These are phyloP conservation scores for Myiozetetes cayanensis DNA, from an alignment of 2,113 vertebrate species.

Conservation along the genomic window DNA sequence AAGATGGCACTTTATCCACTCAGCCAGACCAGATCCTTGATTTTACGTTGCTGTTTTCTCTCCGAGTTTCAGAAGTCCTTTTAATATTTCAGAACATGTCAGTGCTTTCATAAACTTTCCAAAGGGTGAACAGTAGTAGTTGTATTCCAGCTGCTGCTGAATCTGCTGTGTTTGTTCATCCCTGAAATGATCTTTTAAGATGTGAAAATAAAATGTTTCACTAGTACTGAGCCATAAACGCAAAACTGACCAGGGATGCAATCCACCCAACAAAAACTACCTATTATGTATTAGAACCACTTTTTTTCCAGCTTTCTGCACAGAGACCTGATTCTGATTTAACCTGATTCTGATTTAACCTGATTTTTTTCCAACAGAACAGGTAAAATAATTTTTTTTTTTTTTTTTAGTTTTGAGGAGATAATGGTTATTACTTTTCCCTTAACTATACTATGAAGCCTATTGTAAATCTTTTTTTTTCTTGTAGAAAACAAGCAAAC, in stretches of 20 bases:
- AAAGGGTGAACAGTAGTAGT: constrained; percentile 65
- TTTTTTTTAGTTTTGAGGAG: not conserved
- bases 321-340: not conserved
- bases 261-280: constrained; percentile 17
- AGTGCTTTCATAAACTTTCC: constrained; percentile 67
- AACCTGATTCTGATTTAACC: not conserved
- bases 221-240: constrained; percentile 54
- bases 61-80: constrained; percentile 60
- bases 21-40: constrained; percentile 58
- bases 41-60: constrained; percentile 61
- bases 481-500: not conserved
- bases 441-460: not conserved
- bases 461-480: not conserved
- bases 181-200: constrained; percentile 74
- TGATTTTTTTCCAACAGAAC: not conserved
- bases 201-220: constrained; percentile 71
- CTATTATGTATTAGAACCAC: constrained; percentile 16
- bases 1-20: constrained; percentile 58
- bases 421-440: not conserved
- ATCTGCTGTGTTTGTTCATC: constrained; percentile 70
- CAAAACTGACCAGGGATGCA: constrained; percentile 60
- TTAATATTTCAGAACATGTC: constrained; percentile 66
- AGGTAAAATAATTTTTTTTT: not conserved
- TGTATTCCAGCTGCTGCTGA: constrained; percentile 69
- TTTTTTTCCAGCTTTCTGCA: not conserved